A percentile compares a stretch with the other conserved stretches of the same genome.
These are phyloP conservation scores for Proctacanthus coquilletti DNA, from an alignment of 1,140 invertebrate species.

Conservation along the genomic window DNA sequence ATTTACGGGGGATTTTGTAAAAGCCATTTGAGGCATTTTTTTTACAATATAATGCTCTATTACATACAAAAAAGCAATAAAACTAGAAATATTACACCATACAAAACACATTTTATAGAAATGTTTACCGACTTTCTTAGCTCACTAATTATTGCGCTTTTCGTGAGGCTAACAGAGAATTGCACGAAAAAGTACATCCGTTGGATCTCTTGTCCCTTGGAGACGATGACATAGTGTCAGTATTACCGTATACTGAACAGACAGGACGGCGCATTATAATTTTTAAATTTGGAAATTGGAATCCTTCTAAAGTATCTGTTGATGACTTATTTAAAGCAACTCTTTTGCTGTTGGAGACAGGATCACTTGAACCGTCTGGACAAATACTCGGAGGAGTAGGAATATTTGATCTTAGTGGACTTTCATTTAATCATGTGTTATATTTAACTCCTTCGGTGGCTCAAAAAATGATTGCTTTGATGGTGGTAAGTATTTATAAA, in stretches of 20 bases:
- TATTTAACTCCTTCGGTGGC: slow-evolving; percentile 53
- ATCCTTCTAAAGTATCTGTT: slow-evolving; percentile 44
- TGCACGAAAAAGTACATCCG: slow-evolving; percentile 49
- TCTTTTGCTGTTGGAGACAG: slow-evolving; percentile 51
- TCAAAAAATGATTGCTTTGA: slow-evolving; percentile 43
- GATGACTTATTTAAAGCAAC: slow-evolving; percentile 59
- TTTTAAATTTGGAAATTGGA: slow-evolving; percentile 46
- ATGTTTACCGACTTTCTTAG: slow-evolving; percentile 32
- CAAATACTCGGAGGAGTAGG: slow-evolving; percentile 62
- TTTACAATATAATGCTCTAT: not conserved
- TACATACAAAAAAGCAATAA: no score
- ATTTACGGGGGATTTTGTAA: no score
- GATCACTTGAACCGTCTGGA: slow-evolving; percentile 50
- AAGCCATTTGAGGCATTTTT: no score
- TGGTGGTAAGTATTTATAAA: slow-evolving; percentile 39
- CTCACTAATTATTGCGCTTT: slow-evolving; percentile 60
- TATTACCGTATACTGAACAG: slow-evolving; percentile 57
- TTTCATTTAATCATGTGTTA: slow-evolving; percentile 52
- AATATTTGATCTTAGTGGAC: slow-evolving; percentile 54
- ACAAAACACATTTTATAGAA: not conserved
- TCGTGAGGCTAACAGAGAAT: slow-evolving; percentile 51
- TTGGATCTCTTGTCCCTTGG: slow-evolving; percentile 47
- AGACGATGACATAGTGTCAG: slow-evolving; percentile 49
- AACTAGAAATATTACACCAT: no score
- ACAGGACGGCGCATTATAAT: slow-evolving; percentile 32